These are phyloP conservation scores for Thalassaphorura encarpata DNA, from an alignment of 1,140 invertebrate species.

Conservation along the genomic window DNA sequence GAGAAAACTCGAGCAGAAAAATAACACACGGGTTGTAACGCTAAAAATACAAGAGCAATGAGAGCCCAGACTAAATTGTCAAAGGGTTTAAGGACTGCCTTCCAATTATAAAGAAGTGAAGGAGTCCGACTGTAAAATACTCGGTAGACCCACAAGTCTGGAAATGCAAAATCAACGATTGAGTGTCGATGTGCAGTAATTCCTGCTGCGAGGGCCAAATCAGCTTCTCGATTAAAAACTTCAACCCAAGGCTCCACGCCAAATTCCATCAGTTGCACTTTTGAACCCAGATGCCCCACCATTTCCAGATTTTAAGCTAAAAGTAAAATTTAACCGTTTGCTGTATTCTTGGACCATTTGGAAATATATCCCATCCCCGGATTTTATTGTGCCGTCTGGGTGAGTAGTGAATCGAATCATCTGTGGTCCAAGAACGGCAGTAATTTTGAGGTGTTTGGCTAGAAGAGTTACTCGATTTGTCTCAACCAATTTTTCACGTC, in stretches of 20 bases:
- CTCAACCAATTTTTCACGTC: no score
- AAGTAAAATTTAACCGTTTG: conserved; percentile 5
- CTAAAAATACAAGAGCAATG: neutral
- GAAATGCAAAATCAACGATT: neutral
- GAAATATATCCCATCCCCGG: conserved; percentile 33
- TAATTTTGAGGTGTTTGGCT: neutral
- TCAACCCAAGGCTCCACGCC: conserved; percentile 2
- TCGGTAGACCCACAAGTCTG: neutral
- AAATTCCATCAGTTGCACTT: no score
- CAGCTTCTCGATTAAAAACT: conserved; percentile 4
- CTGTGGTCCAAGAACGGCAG: neutral
- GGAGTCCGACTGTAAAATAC: conserved; percentile 2
- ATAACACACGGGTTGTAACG: neutral
- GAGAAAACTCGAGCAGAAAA: neutral
- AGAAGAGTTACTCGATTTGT: no score
- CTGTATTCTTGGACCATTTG: neutral
- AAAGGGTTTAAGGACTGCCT: neutral
- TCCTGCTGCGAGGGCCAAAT: neutral
- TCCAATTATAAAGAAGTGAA: neutral
- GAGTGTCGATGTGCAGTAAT: neutral
- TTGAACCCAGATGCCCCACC: neutral
- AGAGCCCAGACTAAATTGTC: neutral
- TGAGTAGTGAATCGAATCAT: conserved; percentile 40
- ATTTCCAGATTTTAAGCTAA: neutral
- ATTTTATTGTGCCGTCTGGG: conserved; percentile 46